Evolutionary conservation across 2,888 invertebrate genomes (phyloP), one percentile per base, ranked within the genome.

Genomic region (Hirtodrosophila alboralis): DNA sequence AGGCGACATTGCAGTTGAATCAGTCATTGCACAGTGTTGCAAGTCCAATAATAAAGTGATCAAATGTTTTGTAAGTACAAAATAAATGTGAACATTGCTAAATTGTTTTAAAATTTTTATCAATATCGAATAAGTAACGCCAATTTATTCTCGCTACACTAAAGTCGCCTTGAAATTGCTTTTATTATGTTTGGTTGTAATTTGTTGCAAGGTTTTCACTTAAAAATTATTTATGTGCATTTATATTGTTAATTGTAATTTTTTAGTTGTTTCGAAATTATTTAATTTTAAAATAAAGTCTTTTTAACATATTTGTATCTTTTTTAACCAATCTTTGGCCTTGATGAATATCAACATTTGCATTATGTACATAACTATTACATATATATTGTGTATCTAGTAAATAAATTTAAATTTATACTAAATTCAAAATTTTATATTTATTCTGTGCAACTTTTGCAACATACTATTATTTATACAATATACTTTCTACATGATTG

Each of bases 221-320:
- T 36, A 53, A 23, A 49, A 47, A n/a, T n/a, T n/a, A n/a, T n/a
- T n/a, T n/a, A n/a, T n/a, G n/a, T 13, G 38, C 73, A 51, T 60
- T 72, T 57, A 64, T 67, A 63, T 43, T 84, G 79, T 79, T 79
- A 72, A 77, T 80, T 84, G 83, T 70, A 71, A 80, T 80, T 80
- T 73, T 78, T 84, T 81, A 80, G 81, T 81, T 67, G 64, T 70
- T 65, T 68, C 57, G 59, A 21, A 58, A 66, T 75, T 73, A 66
- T 66, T 75, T 69, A 72, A 54, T 58, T 69, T 44, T 80, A 80
- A 80, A 80, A 53, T 16, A 54, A 51, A 49, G 21, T 28, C 12
- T 36, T 36, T 58, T 45, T 37, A 23, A 36, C 18, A 48, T 47
- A 41, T 53, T n/a, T 66, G 48, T 38, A 62, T 54, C 26, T 38